These are phyloP conservation scores for Pollenia amentaria DNA, from an alignment of 2,888 invertebrate genomes.

Conservation along the genomic window DNA sequence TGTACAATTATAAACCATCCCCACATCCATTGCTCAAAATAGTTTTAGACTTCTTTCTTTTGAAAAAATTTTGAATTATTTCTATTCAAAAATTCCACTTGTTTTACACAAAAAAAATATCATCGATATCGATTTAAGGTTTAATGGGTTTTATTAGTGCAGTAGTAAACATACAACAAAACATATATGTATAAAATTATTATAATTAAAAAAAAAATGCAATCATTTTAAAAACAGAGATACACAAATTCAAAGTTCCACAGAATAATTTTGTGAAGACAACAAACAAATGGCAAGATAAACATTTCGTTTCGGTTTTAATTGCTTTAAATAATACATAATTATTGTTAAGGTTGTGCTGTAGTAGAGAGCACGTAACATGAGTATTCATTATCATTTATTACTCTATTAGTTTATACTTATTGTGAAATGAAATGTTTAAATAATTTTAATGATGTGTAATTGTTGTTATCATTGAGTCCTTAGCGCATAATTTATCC, in stretches of 20 bases:
- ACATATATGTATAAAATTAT: neutral
- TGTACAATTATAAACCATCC: slow-evolving; percentile 23
- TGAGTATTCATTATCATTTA: slow-evolving; percentile 33
- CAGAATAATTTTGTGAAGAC: neutral
- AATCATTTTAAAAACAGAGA: neutral
- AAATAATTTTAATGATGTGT: slow-evolving; percentile 43
- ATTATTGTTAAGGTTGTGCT: slow-evolving; percentile 20
- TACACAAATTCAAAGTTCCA: slow-evolving; percentile 6
- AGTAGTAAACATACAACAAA: slow-evolving; percentile 15
- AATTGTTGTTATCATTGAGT: slow-evolving; percentile 83
- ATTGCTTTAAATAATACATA: slow-evolving; percentile 21
- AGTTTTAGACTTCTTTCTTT: neutral
- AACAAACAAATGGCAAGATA: slow-evolving; percentile 54
- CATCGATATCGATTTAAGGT: slow-evolving; percentile 14
- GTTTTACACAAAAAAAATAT: slow-evolving; percentile 18
- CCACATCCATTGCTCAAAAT: neutral
- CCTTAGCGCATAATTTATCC: slow-evolving; percentile 87
- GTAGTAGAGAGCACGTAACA: neutral
- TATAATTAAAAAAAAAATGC: neutral
- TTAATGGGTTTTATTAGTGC: slow-evolving; percentile 48
- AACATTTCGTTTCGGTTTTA: slow-evolving; percentile 39
- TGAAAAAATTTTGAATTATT: slow-evolving; percentile 31
- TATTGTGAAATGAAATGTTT: slow-evolving; percentile 12
- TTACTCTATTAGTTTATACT: neutral
- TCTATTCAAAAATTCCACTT: slow-evolving; percentile 34